phyloP scores from a whole-genome alignment of 2,888 invertebrate genomes.

The Byasa hedistus region DNA sequence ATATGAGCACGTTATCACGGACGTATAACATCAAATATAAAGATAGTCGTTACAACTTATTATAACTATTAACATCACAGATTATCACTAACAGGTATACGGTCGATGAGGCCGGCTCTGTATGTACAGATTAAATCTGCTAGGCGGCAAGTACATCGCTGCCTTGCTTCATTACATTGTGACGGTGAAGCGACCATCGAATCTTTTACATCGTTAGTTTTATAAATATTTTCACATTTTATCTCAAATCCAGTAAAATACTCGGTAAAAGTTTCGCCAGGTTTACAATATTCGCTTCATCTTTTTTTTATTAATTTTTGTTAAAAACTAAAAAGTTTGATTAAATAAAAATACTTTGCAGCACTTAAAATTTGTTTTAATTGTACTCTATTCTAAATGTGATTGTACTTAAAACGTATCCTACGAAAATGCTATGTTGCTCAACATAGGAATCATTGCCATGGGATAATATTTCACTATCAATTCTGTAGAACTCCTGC shows the following conservation, averaged over 20 bases:
- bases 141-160: neutral
- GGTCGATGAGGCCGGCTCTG: neutral
- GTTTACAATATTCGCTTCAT: conserved; percentile 21
- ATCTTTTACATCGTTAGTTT: neutral
- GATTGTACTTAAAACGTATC: conserved; percentile 44
- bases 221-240: neutral
- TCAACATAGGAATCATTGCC: conserved; percentile 55
- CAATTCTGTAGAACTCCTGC: neutral
- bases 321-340: neutral
- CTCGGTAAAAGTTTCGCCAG: conserved; percentile 48
- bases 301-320: conserved; percentile 1
- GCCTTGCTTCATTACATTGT: neutral
- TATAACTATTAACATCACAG: conserved; percentile 66
- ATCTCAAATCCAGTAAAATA: conserved; percentile 37
- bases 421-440: conserved; percentile 51
- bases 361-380: conserved; percentile 1
- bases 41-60: conserved; percentile 44
- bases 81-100: conserved; percentile 47
- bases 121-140: neutral
- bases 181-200: neutral
- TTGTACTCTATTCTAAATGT: conserved; percentile 30
- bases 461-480: conserved; percentile 38
- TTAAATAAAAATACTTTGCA: neutral
- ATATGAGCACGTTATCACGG: conserved; percentile 71
- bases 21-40: conserved; percentile 55